Base-by-base conservation (phyloP, 2,888 invertebrate species). In the Zhuqinia jingwanae region DNA sequence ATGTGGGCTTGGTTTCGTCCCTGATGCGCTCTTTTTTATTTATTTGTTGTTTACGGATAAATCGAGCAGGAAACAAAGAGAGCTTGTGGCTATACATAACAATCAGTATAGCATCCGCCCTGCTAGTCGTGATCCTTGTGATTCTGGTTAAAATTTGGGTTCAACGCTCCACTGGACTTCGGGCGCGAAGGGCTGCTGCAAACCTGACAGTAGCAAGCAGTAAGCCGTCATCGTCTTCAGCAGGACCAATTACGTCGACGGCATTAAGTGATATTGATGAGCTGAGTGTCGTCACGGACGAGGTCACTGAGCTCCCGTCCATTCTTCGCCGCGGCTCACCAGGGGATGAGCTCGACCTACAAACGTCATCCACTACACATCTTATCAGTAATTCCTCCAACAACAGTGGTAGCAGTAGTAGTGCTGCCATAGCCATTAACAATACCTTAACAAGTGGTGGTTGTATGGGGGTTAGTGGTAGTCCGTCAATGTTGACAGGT, bases 11-110 rank as follows among this genome's bases (percentile, higher is more conserved):
- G 68, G 47, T 76, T 75, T 45, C 73, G 76, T 27, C 47, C 60
- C 68, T 45, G 22, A 70, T 22, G 45, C 45, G 45, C 13, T 42
- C n/a, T n/a, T 70, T 42, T 45, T 15, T 45, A 3, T 45, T 70
- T 42, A 30, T 75, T 60, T 87, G 58, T 78, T 78, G n/a, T n/a
- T n/a, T n/a, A n/a, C n/a, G 27, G 70, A 68, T 79, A 79, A 81
- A 63, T 85, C 58, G 89, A 90, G 2, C 95, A 96, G 96, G 95
- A 92, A 95, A 96, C 92, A 95, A 95, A 91, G 96, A 96, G 92
- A 95, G 96, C 90, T 95, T 97, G 92, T 96, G 96, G 93, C 94
- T 97, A 84, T 97, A 97, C 94, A 94, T 97, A 92, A 95, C 96
- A 90, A 95, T 96, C 89, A 96, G 95, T 89, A 94, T 96, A 58